Percentiles rank a stretch among this genome's conserved stretches.
These are phyloP conservation scores for Blastomussa wellsi DNA, from an alignment of 92 coral and sea anemone species.

Conservation along the genomic window DNA sequence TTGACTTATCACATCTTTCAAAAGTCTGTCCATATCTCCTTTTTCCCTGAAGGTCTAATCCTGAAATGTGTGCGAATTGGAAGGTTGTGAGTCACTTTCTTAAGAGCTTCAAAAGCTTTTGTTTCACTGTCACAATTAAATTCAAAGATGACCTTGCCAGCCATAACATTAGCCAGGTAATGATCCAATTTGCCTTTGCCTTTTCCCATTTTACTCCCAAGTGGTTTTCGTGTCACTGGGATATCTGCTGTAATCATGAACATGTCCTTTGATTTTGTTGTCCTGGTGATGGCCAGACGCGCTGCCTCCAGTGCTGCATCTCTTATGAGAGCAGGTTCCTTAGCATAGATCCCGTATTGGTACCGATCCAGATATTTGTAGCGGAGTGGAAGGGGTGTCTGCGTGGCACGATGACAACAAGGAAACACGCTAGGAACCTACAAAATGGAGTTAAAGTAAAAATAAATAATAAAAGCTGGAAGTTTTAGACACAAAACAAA, in stretches of 20 bases:
- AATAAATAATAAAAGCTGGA: background rate
- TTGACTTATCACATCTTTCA: slow-evolving; percentile 47
- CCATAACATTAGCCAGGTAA: slow-evolving; percentile 87
- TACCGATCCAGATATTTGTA: slow-evolving; percentile 86
- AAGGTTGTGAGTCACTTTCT: slow-evolving; percentile 82
- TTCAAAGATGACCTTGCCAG: slow-evolving; percentile 91
- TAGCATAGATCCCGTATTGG: slow-evolving; percentile 90
- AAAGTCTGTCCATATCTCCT: slow-evolving; percentile 90
- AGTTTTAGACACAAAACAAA: too few species aligned
- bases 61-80: slow-evolving; percentile 91
- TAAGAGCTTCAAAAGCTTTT: slow-evolving; percentile 82
- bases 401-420: slow-evolving; percentile 55
- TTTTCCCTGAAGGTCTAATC: slow-evolving; percentile 78
- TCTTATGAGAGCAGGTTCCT: slow-evolving; percentile 84
- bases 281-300: slow-evolving; percentile 82
- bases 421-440: slow-evolving; percentile 31
- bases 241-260: slow-evolving; percentile 90
- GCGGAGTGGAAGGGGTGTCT: slow-evolving; percentile 62
- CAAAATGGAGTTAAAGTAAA: background rate
- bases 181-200: slow-evolving; percentile 97
- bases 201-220: slow-evolving; percentile 98
- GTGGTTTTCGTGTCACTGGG: slow-evolving; percentile 88
- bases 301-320: slow-evolving; percentile 94
- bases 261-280: slow-evolving; percentile 83
- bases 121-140: slow-evolving; percentile 95